Percentiles rank a stretch among this genome's conserved stretches.
Conservation (phyloP, 2,797 vertebrate species). For the Chiroxiphia lanceolata region DNA sequence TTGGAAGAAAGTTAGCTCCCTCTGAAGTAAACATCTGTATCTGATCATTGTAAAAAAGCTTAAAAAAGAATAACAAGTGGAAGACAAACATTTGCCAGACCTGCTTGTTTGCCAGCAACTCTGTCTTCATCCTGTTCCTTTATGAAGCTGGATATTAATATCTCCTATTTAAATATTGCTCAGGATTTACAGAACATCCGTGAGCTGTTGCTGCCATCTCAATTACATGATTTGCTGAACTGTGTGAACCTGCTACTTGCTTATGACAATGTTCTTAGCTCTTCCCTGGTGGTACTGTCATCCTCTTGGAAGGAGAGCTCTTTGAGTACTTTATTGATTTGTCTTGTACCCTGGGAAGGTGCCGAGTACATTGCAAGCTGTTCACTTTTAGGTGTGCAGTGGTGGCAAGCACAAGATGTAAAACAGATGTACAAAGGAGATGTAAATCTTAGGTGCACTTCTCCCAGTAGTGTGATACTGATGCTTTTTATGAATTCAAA, state of each 20-base stretch:
- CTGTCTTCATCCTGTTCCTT: background rate
- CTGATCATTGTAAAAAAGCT: background rate
- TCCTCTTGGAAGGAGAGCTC: conserved; percentile 5
- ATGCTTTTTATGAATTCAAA: background rate
- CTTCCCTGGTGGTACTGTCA: background rate
- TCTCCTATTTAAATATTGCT: background rate
- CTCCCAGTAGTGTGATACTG: background rate
- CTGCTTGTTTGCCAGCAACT: background rate
- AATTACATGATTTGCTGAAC: background rate
- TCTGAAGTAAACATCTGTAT: background rate
- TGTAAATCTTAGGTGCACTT: background rate
- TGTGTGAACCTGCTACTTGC: background rate
- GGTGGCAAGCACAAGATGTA: background rate
- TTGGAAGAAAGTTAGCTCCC: background rate
- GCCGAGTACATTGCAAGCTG: background rate
- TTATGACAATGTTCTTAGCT: background rate
- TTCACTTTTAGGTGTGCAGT: background rate
- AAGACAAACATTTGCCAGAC: background rate
- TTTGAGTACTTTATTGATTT: background rate
- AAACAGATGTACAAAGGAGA: background rate
- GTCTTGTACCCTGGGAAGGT: background rate
- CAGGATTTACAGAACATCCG: background rate
- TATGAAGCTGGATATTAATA: background rate
- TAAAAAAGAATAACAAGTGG: background rate
- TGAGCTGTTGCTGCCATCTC: background rate